Evolutionary conservation across 2,797 vertebrate genomes (phyloP).

Genomic region (Sphenopsis melanotis): DNA sequence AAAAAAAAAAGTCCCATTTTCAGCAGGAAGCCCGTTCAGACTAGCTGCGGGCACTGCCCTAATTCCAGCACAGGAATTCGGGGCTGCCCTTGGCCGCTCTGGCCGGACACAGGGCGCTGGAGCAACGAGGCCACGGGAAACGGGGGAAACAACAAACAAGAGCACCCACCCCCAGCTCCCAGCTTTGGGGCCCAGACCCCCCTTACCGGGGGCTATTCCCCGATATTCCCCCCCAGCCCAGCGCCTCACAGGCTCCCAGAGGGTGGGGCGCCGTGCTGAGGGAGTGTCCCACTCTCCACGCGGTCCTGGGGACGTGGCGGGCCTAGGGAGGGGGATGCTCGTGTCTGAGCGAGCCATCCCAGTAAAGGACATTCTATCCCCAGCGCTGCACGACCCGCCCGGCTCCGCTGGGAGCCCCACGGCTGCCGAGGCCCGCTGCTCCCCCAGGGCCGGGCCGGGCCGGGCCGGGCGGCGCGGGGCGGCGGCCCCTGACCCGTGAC

Average conservation of each 20-base stretch:
- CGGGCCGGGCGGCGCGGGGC: too few species aligned
- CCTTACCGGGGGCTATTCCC: fast-evolving
- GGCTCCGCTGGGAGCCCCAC: neutral
- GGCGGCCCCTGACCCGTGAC: fast-evolving
- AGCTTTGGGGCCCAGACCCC: neutral
- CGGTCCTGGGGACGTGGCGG: neutral
- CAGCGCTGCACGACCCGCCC: too few species aligned
- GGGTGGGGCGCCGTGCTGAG: neutral
- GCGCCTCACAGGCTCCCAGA: neutral
- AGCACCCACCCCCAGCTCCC: neutral
- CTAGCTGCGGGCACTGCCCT: neutral
- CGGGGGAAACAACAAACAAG: too few species aligned
- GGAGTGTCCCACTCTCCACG: neutral
- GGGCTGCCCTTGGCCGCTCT: neutral
- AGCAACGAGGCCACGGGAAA: neutral
- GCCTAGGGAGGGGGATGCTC: neutral
- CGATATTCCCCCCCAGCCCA: too few species aligned
- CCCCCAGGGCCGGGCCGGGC: too few species aligned
- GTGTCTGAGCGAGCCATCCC: neutral
- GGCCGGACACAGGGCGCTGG: too few species aligned
- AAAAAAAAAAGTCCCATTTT: neutral
- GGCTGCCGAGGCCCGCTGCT: too few species aligned
- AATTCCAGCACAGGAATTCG: neutral
- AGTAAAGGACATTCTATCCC: neutral
- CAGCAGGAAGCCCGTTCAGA: neutral